A percentile compares a stretch with the other conserved stretches of the same genome.
Evolutionary conservation across 2,797 vertebrate species (phyloP).

Genomic region (Meriones psammophilus): DNA sequence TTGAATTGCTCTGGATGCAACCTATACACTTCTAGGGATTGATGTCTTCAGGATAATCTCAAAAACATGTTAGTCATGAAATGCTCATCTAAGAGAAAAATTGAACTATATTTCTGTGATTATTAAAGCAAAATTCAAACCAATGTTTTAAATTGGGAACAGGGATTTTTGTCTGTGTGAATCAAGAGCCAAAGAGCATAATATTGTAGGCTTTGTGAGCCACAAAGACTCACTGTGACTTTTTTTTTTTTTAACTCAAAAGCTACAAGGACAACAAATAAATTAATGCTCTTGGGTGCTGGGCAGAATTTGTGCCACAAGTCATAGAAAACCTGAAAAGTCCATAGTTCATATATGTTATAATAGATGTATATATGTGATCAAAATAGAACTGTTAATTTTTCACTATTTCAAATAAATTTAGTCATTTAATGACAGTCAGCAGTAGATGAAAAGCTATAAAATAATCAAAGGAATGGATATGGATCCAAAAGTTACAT

Average conservation of each 20-base stretch:
- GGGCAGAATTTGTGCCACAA: neutral
- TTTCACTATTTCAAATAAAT: neutral
- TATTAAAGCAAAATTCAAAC: neutral
- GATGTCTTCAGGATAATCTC: conserved; percentile 20
- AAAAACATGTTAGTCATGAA: neutral
- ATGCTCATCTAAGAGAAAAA: conserved; percentile 21
- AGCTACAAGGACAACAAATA: neutral
- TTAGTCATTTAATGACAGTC: neutral
- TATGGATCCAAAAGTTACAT: neutral
- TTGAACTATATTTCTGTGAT: conserved; percentile 14
- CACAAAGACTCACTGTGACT: neutral
- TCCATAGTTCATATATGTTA: neutral
- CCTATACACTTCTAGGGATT: conserved; percentile 4
- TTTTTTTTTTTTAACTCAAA: neutral
- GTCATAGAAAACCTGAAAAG: neutral
- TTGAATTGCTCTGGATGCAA: conserved; percentile 11
- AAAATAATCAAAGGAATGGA: neutral
- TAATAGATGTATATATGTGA: neutral
- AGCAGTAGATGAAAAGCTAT: neutral
- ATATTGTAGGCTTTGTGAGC: neutral
- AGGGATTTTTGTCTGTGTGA: neutral
- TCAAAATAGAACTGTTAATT: neutral
- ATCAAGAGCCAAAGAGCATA: conserved; percentile 2
- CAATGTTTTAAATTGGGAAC: neutral
- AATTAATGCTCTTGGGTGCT: neutral